A percentile compares a stretch with the other conserved stretches of the same genome.
These are phyloP conservation scores for Sycophila texana DNA, from an alignment of 2,888 invertebrate species.

Conservation along the genomic window DNA sequence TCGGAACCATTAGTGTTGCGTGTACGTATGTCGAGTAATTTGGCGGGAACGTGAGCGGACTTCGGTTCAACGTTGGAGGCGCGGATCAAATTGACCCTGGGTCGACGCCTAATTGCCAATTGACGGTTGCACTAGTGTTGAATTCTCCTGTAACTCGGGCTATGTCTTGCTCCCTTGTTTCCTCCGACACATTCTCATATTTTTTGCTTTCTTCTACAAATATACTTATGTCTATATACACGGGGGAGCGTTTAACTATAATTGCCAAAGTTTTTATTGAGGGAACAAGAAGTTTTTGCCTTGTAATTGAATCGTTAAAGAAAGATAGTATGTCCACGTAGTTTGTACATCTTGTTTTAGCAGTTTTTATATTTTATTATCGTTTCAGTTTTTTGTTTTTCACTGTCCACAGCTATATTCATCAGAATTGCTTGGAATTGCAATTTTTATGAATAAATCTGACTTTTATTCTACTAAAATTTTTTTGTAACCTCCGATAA, in stretches of 20 bases:
- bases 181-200: neutral
- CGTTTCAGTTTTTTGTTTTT: too few relatives aligned
- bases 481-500: too few relatives aligned
- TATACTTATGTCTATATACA: neutral
- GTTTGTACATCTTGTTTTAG: too few relatives aligned
- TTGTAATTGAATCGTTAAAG: neutral
- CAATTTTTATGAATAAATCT: too few relatives aligned
- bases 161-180: neutral
- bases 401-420: too few relatives aligned
- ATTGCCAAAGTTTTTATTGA: neutral
- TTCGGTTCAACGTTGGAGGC: conserved; percentile 65
- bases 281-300: too few relatives aligned
- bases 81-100: conserved; percentile 73
- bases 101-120: conserved; percentile 73
- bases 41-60: conserved; percentile 71
- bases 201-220: neutral
- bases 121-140: conserved; percentile 71
- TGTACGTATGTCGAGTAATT: conserved; percentile 69
- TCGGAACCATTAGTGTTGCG: conserved; percentile 46
- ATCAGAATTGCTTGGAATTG: too few relatives aligned
- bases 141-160: conserved; percentile 44
- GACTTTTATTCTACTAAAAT: too few relatives aligned
- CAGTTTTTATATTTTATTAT: too few relatives aligned
- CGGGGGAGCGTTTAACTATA: neutral
- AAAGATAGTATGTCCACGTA: neutral